A percentile compares a stretch with the other conserved stretches of the same genome.
Conservation (phyloP, 1,140 invertebrate genomes). For the Scaptomyza hsui region DNA sequence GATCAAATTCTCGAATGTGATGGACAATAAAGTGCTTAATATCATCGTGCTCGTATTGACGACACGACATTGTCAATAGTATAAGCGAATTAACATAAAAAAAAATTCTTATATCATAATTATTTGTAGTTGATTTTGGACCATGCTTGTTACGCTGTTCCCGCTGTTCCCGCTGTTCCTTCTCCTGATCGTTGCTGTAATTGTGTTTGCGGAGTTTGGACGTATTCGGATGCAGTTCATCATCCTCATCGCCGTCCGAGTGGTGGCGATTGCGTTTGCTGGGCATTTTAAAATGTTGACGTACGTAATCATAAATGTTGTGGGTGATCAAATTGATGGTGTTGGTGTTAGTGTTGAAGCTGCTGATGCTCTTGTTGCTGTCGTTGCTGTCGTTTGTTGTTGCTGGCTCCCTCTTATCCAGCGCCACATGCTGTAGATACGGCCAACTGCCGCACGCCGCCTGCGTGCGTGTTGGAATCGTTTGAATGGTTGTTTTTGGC, state of each 20-base stretch:
- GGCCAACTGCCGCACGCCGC: slow-evolving; percentile 61
- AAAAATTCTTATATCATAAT: slow-evolving; percentile 80
- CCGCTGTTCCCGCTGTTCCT: slow-evolving; percentile 8
- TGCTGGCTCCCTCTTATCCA: slow-evolving; percentile 46
- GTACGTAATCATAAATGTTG: slow-evolving; percentile 72
- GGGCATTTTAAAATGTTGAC: slow-evolving; percentile 44
- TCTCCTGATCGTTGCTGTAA: slow-evolving; percentile 33
- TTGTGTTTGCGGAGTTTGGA: slow-evolving; percentile 65
- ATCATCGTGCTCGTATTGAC: slow-evolving; percentile 68
- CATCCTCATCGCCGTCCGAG: slow-evolving; percentile 23
- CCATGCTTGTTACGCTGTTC: slow-evolving; percentile 14
- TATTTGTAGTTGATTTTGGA: slow-evolving; percentile 40
- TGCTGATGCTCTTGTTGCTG: slow-evolving; percentile 30
- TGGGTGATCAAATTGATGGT: slow-evolving; percentile 57
- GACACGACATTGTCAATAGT: slow-evolving; percentile 71
- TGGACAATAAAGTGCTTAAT: slow-evolving; percentile 73
- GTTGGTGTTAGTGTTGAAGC: no score
- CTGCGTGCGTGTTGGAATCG: slow-evolving; percentile 63
- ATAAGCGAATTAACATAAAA: slow-evolving; percentile 81
- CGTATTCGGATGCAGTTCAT: slow-evolving; percentile 12
- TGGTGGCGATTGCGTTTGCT: slow-evolving; percentile 53
- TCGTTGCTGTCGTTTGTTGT: slow-evolving; percentile 37
- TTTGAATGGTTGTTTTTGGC: slow-evolving; percentile 24
- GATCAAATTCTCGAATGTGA: slow-evolving; percentile 73
- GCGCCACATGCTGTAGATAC: slow-evolving; percentile 76